phyloP scores from a whole-genome alignment of 2,797 vertebrate genomes.

The Sebastes jordani region DNA sequence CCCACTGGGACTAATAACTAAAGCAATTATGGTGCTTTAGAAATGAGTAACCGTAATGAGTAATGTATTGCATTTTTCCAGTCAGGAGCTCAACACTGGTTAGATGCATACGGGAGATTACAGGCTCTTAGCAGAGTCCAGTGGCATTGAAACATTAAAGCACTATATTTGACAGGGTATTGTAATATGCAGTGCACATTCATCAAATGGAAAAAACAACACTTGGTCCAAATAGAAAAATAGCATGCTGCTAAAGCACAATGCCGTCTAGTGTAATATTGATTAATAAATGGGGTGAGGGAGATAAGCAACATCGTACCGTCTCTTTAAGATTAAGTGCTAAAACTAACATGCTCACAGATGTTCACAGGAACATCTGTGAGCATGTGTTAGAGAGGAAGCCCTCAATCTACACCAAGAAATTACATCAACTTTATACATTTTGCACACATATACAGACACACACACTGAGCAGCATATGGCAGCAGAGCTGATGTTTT shows the following conservation, averaged over 20 bases:
- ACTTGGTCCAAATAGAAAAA: slow-evolving; percentile 59
- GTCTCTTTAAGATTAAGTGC: slow-evolving; percentile 21
- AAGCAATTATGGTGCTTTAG: slow-evolving; percentile 46
- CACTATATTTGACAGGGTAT: slow-evolving; percentile 59
- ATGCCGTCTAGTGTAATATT: slow-evolving; percentile 43
- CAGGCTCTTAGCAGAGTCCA: slow-evolving; percentile 56
- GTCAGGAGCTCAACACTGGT: slow-evolving; percentile 36
- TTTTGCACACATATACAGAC: background rate
- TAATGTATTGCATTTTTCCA: slow-evolving; percentile 62
- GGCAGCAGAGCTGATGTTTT: slow-evolving; percentile 57
- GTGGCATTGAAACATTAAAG: slow-evolving; percentile 65
- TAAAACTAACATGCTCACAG: slow-evolving; percentile 13
- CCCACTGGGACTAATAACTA: slow-evolving; percentile 50
- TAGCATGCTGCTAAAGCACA: slow-evolving; percentile 46
- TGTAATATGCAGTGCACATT: slow-evolving; percentile 49
- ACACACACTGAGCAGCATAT: slow-evolving; percentile 6
- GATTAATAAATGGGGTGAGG: slow-evolving; percentile 58
- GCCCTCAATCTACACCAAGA: slow-evolving; percentile 49
- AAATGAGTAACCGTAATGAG: slow-evolving; percentile 69
- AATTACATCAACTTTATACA: slow-evolving; percentile 41
- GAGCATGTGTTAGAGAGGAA: slow-evolving; percentile 31
- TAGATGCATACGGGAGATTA: slow-evolving; percentile 64
- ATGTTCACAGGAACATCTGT: background rate
- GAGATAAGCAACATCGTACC: slow-evolving; percentile 19
- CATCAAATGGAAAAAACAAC: slow-evolving; percentile 53